Evolutionary conservation across 2,113 vertebrate species (phyloP), one percentile per base, ranked within the genome.

Genomic region (Triplophysa tibetana): DNA sequence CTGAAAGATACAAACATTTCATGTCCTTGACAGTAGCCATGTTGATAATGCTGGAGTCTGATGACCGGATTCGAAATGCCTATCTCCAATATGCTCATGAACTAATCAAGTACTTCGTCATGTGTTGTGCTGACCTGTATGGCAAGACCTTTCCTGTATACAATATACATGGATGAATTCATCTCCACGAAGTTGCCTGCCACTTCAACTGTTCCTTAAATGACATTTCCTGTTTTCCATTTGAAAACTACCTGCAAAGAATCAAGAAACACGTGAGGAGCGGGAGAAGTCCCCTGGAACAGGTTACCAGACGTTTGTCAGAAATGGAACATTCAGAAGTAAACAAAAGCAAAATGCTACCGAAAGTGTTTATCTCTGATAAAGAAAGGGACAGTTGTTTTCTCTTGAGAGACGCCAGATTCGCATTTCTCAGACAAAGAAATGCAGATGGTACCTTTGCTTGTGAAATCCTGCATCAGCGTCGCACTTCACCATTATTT

Each of bases 161-260:
- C 64, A 81, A 86, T 69, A 79, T 86, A 72, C 82, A 86, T 50
- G 70, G 61, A 75, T 72, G 82, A 38, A 73, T 70, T 69, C 75
- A 83, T 50, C 75, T 83, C 19, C 50, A n/a, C n/a, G n/a, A n/a
- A 4, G 70, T 70, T 76, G 72, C 13, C 52, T 62, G 24, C 1
- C 72, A 77, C 65, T 81, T 84, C 54, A 85, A 73, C 21, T 79
- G 76, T 56, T 81, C 81, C 8, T 62, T 83, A n/a, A 83, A 82
- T 82, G 41, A 79, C n/a, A 74, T 82, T 23, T 75, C 41, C 17
- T 65, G 81, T 75, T 82, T 79, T 79, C 81, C 75, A 7, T 68
- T 75, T 70, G 75, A 82, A 72, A 85, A 81, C 41, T 78, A 81
- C 50, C 70, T 74, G 3, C 75, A 78, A 52, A 9, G 70, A 65